Conservation (phyloP, 2,888 invertebrate species). For the Diarsia mendica region DNA sequence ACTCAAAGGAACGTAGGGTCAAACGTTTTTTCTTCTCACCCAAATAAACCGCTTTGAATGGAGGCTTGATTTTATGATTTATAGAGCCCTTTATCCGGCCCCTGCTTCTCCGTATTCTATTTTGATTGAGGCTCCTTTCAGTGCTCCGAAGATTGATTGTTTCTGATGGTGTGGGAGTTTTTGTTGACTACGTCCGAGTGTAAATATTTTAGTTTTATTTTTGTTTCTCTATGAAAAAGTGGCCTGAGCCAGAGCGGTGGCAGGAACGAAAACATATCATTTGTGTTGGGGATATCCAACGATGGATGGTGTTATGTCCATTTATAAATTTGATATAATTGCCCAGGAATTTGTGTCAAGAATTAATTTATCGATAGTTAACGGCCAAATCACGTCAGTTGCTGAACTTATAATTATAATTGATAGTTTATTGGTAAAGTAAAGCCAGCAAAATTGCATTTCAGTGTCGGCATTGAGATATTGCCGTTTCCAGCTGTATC, state of each 20-base stretch:
- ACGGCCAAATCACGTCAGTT: slow-evolving; percentile 61
- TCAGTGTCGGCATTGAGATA: slow-evolving; percentile 72
- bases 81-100: slow-evolving; percentile 87
- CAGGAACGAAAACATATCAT: slow-evolving; percentile 59
- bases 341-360: slow-evolving; percentile 54
- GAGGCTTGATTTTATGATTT: slow-evolving; percentile 90
- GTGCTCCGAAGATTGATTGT: slow-evolving; percentile 88
- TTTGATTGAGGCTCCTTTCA: slow-evolving; percentile 90
- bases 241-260: slow-evolving; percentile 67
- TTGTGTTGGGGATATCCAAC: slow-evolving; percentile 36
- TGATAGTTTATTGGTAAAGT: slow-evolving; percentile 66
- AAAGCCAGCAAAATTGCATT: slow-evolving; percentile 58
- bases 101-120: slow-evolving; percentile 87
- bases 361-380: slow-evolving; percentile 58
- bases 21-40: slow-evolving; percentile 81
- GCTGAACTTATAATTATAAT: slow-evolving; percentile 64
- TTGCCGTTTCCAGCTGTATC: slow-evolving; percentile 71
- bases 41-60: slow-evolving; percentile 87
- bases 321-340: slow-evolving; percentile 50
- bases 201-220: slow-evolving; percentile 86
- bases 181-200: slow-evolving; percentile 84
- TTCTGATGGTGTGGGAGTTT: slow-evolving; percentile 87
- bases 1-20: slow-evolving; percentile 79
- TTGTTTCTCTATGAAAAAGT: slow-evolving; percentile 69
- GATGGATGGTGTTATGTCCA: slow-evolving; percentile 33